A percentile compares a stretch with the other conserved stretches of the same genome.
Evolutionary conservation across 2,113 vertebrate genomes (phyloP).

Genomic region (Dryoscopus gambensis): DNA sequence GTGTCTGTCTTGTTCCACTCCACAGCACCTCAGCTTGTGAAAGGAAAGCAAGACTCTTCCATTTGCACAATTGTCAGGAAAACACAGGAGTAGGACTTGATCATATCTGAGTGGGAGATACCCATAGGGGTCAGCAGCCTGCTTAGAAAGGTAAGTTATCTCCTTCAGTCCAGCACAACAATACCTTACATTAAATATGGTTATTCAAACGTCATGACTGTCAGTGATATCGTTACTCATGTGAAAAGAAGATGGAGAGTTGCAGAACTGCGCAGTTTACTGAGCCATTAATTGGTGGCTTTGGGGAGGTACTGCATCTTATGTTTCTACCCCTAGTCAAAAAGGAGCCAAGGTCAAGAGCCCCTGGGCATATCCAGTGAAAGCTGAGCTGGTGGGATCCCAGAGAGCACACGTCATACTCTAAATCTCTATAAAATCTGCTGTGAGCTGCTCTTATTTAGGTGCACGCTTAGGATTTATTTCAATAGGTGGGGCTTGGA

Average conservation of each 20-base stretch:
- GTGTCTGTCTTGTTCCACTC: neutral
- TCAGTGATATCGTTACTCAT: neutral
- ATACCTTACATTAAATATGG: neutral
- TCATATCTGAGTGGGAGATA: neutral
- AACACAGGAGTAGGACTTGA: neutral
- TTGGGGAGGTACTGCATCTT: slow-evolving; percentile 6
- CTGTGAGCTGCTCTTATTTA: neutral
- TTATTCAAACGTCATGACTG: neutral
- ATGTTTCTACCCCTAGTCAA: neutral
- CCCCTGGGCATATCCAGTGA: neutral
- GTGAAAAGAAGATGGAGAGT: neutral
- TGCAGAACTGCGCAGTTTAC: neutral
- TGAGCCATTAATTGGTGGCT: neutral
- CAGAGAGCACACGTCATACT: neutral
- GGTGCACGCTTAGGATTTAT: neutral
- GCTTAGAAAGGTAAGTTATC: neutral
- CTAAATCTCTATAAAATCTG: slow-evolving; percentile 33
- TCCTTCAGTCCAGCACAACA: neutral
- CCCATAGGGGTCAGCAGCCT: neutral
- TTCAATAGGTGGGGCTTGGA: neutral
- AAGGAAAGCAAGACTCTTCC: neutral
- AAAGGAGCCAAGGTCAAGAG: slow-evolving; percentile 28
- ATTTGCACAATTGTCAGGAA: neutral
- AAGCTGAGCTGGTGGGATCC: slow-evolving; percentile 33
- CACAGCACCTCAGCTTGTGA: neutral